Evolutionary conservation across 2,113 vertebrate species (phyloP).

Genomic region (Atractosteus spatula): DNA sequence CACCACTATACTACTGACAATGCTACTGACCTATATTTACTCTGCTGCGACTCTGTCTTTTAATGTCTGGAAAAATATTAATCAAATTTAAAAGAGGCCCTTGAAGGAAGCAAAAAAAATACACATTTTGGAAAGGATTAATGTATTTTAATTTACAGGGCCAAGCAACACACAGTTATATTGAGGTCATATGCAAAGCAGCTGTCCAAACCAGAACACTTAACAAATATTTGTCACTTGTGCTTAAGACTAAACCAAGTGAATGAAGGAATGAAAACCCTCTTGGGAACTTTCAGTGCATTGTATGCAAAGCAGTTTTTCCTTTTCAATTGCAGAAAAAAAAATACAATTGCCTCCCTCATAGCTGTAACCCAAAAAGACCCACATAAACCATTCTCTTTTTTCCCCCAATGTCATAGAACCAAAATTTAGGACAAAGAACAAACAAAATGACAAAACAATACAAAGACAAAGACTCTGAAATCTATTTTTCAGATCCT

Average conservation of each 20-base stretch:
- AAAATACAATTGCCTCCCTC: too few species aligned
- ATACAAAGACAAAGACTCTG: too few species aligned
- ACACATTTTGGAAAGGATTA: constrained; percentile 4
- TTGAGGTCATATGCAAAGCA: constrained; percentile 45
- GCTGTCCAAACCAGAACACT: constrained; percentile 20
- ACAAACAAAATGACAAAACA: too few species aligned
- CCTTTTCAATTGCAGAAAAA: too few species aligned
- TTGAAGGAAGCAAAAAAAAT: constrained; percentile 22
- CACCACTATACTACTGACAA: constrained; percentile 7
- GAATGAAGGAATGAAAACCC: constrained; percentile 8
- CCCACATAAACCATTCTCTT: too few species aligned
- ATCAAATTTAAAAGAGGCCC: constrained; percentile 28
- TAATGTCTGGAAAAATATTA: constrained; percentile 23
- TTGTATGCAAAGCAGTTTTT: not conserved
- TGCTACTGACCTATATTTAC: constrained; percentile 54
- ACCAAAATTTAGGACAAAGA: too few species aligned
- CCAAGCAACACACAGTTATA: constrained; percentile 20
- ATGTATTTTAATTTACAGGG: constrained; percentile 19
- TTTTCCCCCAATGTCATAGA: too few species aligned
- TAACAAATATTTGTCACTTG: constrained; percentile 8
- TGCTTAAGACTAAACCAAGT: constrained; percentile 19
- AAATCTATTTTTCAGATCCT: too few species aligned
- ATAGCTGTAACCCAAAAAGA: too few species aligned
- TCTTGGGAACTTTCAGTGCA: not conserved
- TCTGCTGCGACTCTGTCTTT: constrained; percentile 34